These are phyloP conservation scores for Platorchestia sp. DNA, from an alignment of 1,140 invertebrate species.

Conservation along the genomic window DNA sequence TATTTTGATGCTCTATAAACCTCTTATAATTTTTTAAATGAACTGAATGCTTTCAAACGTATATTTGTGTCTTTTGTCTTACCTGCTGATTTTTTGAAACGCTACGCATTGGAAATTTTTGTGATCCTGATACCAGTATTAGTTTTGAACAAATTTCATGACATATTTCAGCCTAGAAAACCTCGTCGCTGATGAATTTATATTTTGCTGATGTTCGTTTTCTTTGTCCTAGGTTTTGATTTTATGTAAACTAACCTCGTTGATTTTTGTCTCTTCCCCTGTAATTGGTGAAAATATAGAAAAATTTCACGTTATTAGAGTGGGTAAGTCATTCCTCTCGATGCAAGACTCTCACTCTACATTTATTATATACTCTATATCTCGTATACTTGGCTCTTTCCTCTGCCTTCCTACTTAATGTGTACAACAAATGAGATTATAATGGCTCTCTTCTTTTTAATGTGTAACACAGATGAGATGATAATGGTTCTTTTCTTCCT, in stretches of 20 bases:
- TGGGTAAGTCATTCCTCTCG: background rate
- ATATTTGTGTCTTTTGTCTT: background rate
- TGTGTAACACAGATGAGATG: background rate
- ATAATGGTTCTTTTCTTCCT: background rate
- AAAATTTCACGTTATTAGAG: conserved; percentile 47
- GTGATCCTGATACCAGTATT: background rate
- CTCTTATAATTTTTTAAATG: background rate
- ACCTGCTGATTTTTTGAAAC: background rate
- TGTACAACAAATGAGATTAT: background rate
- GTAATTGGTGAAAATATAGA: conserved; percentile 51
- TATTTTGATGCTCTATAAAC: background rate
- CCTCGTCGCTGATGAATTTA: background rate
- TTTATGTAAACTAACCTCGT: conserved; percentile 45
- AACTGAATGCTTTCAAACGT: background rate
- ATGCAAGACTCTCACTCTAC: conserved; percentile 30
- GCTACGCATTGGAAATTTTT: conserved; percentile 10
- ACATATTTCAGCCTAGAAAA: background rate
- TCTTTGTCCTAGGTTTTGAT: background rate
- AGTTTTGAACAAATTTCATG: background rate
- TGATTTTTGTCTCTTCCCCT: conserved; percentile 51
- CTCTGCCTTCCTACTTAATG: background rate
- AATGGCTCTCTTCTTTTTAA: background rate
- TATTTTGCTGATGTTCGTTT: conserved; percentile 34
- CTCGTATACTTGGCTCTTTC: conserved; percentile 21
- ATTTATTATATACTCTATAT: conserved; percentile 13